phyloP scores from a whole-genome alignment of 2,797 vertebrate species.

The Serranus cabrilla region DNA sequence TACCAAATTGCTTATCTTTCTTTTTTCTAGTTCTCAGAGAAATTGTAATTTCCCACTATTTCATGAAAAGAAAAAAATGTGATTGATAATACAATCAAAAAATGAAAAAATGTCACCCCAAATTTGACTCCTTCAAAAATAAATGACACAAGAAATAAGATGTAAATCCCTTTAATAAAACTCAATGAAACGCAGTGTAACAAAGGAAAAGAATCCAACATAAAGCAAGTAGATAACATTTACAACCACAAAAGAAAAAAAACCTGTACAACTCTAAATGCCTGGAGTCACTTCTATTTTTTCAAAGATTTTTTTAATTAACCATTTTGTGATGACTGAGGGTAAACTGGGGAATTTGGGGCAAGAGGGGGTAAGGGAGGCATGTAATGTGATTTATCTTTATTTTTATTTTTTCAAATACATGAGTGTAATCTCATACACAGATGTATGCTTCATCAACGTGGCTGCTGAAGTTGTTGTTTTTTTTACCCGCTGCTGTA shows the following conservation, averaged over 20 bases:
- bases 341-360: conserved; percentile 52
- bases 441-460: conserved; percentile 76
- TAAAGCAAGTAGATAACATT: conserved; percentile 91
- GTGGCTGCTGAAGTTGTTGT: conserved; percentile 67
- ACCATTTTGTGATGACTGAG: conserved; percentile 73
- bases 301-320: conserved; percentile 65
- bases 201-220: conserved; percentile 87
- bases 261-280: conserved; percentile 91
- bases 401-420: conserved; percentile 64
- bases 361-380: conserved; percentile 49
- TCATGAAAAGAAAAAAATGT: no score
- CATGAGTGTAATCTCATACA: conserved; percentile 77
- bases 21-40: no score
- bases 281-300: conserved; percentile 85
- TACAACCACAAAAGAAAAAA: conserved; percentile 92
- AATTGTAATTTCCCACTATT: no score
- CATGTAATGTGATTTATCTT: conserved; percentile 72
- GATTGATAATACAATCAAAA: no score
- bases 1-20: no score
- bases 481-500: conserved; percentile 46
- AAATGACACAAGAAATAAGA: conserved; percentile 63
- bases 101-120: no score
- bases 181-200: conserved; percentile 88
- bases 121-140: no score
- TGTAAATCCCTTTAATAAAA: conserved; percentile 95